Conservation (phyloP, 2,888 invertebrate genomes). For the Amphipyra tragopoginis region DNA sequence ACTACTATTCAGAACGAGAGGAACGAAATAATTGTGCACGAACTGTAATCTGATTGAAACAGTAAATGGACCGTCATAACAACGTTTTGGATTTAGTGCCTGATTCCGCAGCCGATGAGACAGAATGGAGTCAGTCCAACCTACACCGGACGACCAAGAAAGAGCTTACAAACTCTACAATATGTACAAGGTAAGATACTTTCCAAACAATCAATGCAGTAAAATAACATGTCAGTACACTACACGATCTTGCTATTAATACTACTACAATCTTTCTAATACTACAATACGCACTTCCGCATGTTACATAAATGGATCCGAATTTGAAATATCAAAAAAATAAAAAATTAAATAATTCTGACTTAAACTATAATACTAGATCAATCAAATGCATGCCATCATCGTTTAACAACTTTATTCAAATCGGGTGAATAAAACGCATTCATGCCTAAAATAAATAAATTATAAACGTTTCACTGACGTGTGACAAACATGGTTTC, state of each 20-base stretch:
- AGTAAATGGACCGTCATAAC: slow-evolving; percentile 79
- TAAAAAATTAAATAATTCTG: neutral
- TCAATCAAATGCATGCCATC: neutral
- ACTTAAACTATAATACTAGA: neutral
- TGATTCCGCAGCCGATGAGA: slow-evolving; percentile 66
- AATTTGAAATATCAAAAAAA: neutral
- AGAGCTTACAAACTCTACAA: slow-evolving; percentile 83
- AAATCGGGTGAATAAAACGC: too few relatives aligned
- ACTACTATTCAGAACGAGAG: slow-evolving; percentile 4
- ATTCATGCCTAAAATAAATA: too few relatives aligned
- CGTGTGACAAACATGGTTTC: slow-evolving; percentile 31
- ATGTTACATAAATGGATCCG: too few relatives aligned
- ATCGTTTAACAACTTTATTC: neutral
- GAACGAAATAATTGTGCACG: slow-evolving; percentile 37
- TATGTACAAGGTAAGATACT: slow-evolving; percentile 83
- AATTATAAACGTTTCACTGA: slow-evolving; percentile 23
- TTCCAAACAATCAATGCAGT: neutral
- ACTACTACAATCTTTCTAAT: too few relatives aligned
- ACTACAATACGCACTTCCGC: too few relatives aligned
- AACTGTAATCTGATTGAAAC: slow-evolving; percentile 40
- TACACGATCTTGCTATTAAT: neutral
- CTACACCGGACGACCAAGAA: slow-evolving; percentile 78
- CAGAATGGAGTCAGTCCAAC: slow-evolving; percentile 81
- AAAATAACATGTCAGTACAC: neutral
- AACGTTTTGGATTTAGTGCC: slow-evolving; percentile 60